Evolutionary conservation across 1,140 invertebrate genomes (phyloP).

Genomic region (Pseudomyrmex flavicornis): DNA sequence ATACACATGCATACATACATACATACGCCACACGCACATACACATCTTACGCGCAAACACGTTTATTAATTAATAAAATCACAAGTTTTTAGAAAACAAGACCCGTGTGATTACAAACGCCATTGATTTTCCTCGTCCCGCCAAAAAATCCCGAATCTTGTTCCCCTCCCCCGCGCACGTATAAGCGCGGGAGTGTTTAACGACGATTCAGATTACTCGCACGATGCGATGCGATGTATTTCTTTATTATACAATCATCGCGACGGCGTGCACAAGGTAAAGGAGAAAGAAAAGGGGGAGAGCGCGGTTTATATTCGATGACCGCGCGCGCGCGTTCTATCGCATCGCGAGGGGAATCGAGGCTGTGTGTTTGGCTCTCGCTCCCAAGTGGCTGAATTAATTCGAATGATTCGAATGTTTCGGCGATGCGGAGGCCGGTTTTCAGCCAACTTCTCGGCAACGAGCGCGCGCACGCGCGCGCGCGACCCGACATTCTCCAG

Average conservation of each 20-base stretch:
- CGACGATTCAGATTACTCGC: not conserved
- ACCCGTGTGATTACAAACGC: not conserved
- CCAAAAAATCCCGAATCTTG: not conserved
- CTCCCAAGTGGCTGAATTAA: constrained; percentile 50
- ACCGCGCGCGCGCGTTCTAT: not conserved
- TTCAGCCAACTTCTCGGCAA: constrained; percentile 33
- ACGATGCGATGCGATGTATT: not conserved
- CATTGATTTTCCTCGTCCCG: not conserved
- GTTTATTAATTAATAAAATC: constrained; percentile 86
- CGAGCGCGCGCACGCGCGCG: not conserved
- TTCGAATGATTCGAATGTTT: constrained; percentile 58
- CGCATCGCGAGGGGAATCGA: constrained; percentile 5
- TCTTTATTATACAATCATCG: not conserved
- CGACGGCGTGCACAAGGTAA: not conserved
- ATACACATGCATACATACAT: no score
- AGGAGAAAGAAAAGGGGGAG: not conserved
- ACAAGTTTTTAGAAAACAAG: constrained; percentile 84
- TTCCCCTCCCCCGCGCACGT: not conserved
- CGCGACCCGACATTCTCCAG: constrained; percentile 46
- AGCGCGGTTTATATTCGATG: constrained; percentile 15
- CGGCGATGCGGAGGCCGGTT: constrained; percentile 15
- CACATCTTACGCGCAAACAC: constrained; percentile 77
- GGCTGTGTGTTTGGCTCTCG: not conserved
- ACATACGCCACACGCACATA: no score
- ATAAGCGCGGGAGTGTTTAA: not conserved